Evolutionary conservation across 2,113 vertebrate species (phyloP), one percentile per base, ranked within the genome.

Genomic region (Nibea albiflora): DNA sequence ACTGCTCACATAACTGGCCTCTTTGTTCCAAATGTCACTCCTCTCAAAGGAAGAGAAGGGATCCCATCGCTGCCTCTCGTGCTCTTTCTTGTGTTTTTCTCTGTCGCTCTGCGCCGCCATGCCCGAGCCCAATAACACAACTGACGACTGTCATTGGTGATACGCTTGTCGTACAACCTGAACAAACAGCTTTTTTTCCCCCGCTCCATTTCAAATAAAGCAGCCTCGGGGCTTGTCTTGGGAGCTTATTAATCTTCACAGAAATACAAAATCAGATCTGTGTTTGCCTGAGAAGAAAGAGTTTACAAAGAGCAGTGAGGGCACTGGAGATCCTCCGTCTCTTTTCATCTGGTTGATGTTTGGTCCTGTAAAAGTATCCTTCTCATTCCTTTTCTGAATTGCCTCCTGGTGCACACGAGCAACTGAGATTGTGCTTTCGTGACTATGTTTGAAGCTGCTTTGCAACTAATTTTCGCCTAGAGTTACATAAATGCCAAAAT

Each of bases 21-120:
- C 94, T 95, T 95, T 96, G 94, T 95, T 95, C 88, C 89, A 89
- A 93, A 93, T 94, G 92, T 94, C 95, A 93, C 85, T 93, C 87
- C 83, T 87, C 83, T 89, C 71, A 73, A 72, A 89, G 76, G 85
- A 89, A 65, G 75, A 71, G 80, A 84, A 88, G 75, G 73, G 79
- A 90, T 86, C 86, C 77, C 70, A 49, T 78, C 65, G 39, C 76
- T 42, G 78, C 73, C 44, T 78, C 81, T 81, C 54, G 22, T 31
- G 16, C 69, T 76, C 79, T 56, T 83, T 78, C 74, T 76, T 35
- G 22, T 49, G 73, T 68, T 57, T 80, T 60, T 56, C 67, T 73
- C 57, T 65, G 14, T 68, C 26, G n/a, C 71, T 66, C 39, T 57
- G 56, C 20, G 54, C 69, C 11, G 52, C 71, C 57, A 22, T 57